These are phyloP conservation scores for Meloidogyne exigua DNA, from an alignment of 1,140 invertebrate species.

Conservation along the genomic window DNA sequence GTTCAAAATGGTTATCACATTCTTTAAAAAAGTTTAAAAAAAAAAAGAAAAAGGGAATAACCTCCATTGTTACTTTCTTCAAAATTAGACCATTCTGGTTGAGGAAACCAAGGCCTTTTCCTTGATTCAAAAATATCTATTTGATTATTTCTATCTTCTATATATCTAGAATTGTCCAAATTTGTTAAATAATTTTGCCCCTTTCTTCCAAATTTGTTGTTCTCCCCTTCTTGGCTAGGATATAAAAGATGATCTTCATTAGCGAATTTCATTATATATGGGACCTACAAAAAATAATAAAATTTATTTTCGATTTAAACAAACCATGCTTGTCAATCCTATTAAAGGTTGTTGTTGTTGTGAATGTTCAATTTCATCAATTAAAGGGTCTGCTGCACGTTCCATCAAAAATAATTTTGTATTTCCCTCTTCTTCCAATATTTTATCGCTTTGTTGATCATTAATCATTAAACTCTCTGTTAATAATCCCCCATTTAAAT, in stretches of 20 bases:
- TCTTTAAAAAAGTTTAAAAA: no score
- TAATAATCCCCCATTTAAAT: not conserved
- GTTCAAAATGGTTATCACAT: not conserved
- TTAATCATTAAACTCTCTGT: not conserved
- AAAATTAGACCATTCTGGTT: not conserved
- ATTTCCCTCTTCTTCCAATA: not conserved
- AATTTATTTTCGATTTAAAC: not conserved
- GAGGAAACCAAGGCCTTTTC: not conserved
- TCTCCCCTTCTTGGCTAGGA: not conserved
- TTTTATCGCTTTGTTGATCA: not conserved
- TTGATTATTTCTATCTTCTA: not conserved
- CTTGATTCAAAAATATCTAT: not conserved
- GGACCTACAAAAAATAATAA: not conserved
- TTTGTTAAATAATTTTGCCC: not conserved
- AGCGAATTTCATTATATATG: not conserved
- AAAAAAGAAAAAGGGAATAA: not conserved
- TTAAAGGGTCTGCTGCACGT: not conserved
- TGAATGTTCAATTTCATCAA: conserved; percentile 5
- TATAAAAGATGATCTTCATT: not conserved
- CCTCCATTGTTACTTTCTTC: not conserved
- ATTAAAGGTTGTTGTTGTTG: conserved; percentile 1
- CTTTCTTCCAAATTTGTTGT: not conserved
- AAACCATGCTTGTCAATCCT: not conserved
- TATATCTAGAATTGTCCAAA: not conserved
- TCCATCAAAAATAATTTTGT: not conserved